Evolutionary conservation across 2,888 invertebrate species (phyloP).

Genomic region (Tetrapedia diversipes): DNA sequence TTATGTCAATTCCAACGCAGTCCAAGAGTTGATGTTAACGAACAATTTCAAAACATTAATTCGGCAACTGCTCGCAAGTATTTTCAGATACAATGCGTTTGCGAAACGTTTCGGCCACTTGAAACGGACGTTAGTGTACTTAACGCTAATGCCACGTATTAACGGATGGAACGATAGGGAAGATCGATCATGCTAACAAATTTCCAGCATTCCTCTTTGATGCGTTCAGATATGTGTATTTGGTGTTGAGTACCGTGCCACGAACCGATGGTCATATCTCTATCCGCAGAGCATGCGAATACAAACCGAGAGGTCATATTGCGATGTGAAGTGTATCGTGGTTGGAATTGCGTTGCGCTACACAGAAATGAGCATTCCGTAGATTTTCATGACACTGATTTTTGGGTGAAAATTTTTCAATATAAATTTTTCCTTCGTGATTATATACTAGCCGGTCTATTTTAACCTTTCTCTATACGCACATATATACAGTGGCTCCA

Average conservation of each 20-base stretch:
- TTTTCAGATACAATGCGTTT: no score
- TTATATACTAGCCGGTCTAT: neutral
- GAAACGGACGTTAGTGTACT: no score
- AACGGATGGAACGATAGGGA: slow-evolving; percentile 12
- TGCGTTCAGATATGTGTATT: slow-evolving; percentile 37
- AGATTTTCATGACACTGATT: slow-evolving; percentile 11
- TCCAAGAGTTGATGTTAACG: no score
- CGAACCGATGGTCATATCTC: slow-evolving; percentile 35
- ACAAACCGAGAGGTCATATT: slow-evolving; percentile 30
- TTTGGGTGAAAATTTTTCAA: slow-evolving; percentile 1
- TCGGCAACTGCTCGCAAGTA: no score
- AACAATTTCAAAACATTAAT: no score
- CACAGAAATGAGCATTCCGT: slow-evolving; percentile 6
- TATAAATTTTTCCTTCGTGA: neutral
- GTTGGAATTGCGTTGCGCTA: slow-evolving; percentile 30
- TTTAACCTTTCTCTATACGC: neutral
- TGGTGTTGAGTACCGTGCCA: slow-evolving; percentile 36
- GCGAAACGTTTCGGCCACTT: no score
- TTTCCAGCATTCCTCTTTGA: slow-evolving; percentile 33
- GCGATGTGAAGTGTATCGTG: slow-evolving; percentile 28
- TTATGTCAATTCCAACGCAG: no score
- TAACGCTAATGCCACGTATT: neutral
- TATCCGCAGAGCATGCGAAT: slow-evolving; percentile 31
- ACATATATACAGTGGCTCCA: no score
- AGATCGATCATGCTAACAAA: slow-evolving; percentile 36